Evolutionary conservation across 1,140 invertebrate species (phyloP).

Genomic region (Heliconius melpomene): DNA sequence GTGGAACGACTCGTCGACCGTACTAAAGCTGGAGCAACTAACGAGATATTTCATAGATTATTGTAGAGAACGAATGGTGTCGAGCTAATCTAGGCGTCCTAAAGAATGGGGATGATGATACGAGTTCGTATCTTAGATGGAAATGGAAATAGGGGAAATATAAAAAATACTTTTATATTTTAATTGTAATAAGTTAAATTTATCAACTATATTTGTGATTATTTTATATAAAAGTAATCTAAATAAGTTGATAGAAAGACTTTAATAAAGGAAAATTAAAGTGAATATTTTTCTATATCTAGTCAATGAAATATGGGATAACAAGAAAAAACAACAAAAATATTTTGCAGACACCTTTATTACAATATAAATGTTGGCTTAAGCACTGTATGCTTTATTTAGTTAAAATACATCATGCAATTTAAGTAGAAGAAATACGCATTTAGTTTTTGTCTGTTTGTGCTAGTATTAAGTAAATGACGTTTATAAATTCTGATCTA

Average conservation of each 20-base stretch:
- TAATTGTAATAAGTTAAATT: neutral
- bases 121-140: neutral
- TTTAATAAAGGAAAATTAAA: too few species aligned
- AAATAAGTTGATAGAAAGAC: too few species aligned
- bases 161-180: neutral
- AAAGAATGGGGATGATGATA: neutral
- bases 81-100: neutral
- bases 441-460: constrained; percentile 1
- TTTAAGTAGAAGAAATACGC: neutral
- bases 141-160: neutral
- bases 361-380: constrained; percentile 33
- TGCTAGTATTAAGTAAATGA: neutral
- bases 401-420: constrained; percentile 3
- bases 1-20: too few species aligned
- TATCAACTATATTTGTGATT: neutral
- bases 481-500: neutral
- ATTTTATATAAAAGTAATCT: neutral
- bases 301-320: neutral
- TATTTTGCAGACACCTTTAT: constrained; percentile 50
- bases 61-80: neutral
- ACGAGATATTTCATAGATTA: neutral
- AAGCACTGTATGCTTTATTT: constrained; percentile 1
- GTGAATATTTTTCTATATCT: too few species aligned
- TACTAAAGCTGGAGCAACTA: neutral
- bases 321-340: constrained; percentile 30